These are phyloP conservation scores for Gobiocypris rarus DNA, from an alignment of 2,113 vertebrate species.

Conservation along the genomic window DNA sequence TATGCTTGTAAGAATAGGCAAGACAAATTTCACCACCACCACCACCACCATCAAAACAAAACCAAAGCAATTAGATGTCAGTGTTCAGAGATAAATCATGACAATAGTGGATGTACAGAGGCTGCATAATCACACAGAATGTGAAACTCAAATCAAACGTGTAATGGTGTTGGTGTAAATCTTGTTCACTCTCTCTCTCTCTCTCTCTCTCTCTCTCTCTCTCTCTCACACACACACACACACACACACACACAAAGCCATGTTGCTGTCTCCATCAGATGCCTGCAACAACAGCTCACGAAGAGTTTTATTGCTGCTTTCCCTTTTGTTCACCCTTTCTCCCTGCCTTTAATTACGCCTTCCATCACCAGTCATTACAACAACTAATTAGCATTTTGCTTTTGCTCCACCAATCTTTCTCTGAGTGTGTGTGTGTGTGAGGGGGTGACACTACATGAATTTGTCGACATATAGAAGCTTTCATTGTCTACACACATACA, in stretches of 20 bases:
- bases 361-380: constrained; percentile 66
- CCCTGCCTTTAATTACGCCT: constrained; percentile 63
- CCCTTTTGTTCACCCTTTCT: constrained; percentile 38
- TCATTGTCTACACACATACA: not conserved
- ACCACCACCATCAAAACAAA: constrained; percentile 6
- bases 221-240: no score
- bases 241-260: constrained; percentile 43
- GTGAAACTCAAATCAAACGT: constrained; percentile 20
- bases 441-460: not conserved
- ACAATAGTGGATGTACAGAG: constrained; percentile 5
- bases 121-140: constrained; percentile 12
- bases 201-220: no score
- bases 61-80: constrained; percentile 35
- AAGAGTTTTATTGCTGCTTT: constrained; percentile 61
- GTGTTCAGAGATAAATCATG: constrained; percentile 36
- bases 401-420: constrained; percentile 14
- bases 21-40: constrained; percentile 15
- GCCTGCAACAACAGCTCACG: constrained; percentile 64
- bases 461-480: not conserved
- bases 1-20: not conserved
- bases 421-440: not conserved
- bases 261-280: constrained; percentile 58
- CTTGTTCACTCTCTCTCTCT: not conserved
- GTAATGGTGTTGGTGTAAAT: constrained; percentile 11
- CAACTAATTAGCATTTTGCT: constrained; percentile 63